Evolutionary conservation across 2,888 invertebrate genomes (phyloP).

Genomic region (Ceriagrion tenellum): DNA sequence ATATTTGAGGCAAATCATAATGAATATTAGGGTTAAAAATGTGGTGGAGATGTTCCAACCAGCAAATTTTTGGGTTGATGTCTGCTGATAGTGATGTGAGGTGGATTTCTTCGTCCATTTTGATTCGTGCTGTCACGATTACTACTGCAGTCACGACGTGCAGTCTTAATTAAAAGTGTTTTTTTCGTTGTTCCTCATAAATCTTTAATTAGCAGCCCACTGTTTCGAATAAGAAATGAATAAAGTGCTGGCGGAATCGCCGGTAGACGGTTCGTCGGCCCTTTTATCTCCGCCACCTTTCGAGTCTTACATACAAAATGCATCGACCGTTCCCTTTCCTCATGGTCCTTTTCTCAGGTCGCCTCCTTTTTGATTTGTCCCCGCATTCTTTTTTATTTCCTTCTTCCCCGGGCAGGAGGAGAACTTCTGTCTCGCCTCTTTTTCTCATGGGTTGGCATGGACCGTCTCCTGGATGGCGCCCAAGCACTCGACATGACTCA

Average conservation of each 20-base stretch:
- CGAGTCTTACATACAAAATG: background rate
- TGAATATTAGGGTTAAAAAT: no score
- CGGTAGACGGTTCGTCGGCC: background rate
- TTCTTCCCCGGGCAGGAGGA: no score
- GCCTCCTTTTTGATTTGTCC: background rate
- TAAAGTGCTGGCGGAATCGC: background rate
- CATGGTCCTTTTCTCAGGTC: background rate
- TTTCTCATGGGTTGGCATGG: background rate
- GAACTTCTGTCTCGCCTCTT: constrained; percentile 14
- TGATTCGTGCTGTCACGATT: no score
- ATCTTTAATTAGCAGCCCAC: background rate
- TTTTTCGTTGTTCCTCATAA: background rate
- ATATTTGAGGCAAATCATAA: no score
- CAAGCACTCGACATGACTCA: constrained; percentile 17
- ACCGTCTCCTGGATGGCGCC: constrained; percentile 15
- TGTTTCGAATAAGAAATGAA: background rate
- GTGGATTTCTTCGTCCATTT: no score
- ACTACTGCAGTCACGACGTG: no score
- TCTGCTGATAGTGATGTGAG: no score
- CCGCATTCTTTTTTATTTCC: background rate
- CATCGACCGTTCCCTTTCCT: constrained; percentile 10
- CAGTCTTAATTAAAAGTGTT: no score
- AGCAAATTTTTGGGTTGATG: no score
- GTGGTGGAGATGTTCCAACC: no score
- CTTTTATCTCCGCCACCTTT: background rate